Evolutionary conservation across 30 jellyfish, hydroid and myxozoan genomes (phyloP), one percentile per base, ranked within the genome.

Genomic region (Clytia hemisphaerica): DNA sequence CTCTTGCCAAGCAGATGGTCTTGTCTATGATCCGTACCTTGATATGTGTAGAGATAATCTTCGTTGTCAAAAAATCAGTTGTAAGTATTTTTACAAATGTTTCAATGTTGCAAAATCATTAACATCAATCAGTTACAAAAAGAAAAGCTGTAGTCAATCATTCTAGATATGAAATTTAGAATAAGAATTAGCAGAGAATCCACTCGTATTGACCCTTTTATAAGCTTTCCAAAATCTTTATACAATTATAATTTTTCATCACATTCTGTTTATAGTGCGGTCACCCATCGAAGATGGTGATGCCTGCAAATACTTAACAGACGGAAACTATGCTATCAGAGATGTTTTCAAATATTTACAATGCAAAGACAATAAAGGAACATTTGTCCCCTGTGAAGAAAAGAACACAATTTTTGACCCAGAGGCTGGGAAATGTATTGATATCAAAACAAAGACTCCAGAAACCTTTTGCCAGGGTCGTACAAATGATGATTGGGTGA

Each of bases 1-100:
- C 40, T 75, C 86, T 33, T 84, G 95, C 69, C 84, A 71, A 48
- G 80, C 85, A 14, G 38, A 26, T 36, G n/a, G 83, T 2, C 76
- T 84, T 12, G 93, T 84, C 28, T 84, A 76, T 47, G 93, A 84
- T 55, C 95, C 95, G 21, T 72, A 84, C 45, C 50, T 24, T 40
- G 75, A 84, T 51, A 28, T 14, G 15, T 84, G 95, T 49, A 35
- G n/a, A n/a, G n/a, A n/a, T n/a, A n/a, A n/a, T n/a, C n/a, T n/a
- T n/a, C n/a, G n/a, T n/a, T n/a, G n/a, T n/a, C n/a, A n/a, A n/a
- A n/a, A n/a, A n/a, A n/a, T n/a, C n/a, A n/a, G n/a, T n/a, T n/a
- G n/a, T n/a, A n/a, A n/a, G n/a, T n/a, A n/a, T n/a, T n/a, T n/a
- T n/a, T n/a, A n/a, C n/a, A n/a, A n/a, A n/a, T n/a, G n/a, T n/a